phyloP scores from a whole-genome alignment of 2,888 invertebrate species.

The Sphinx pinastri region DNA sequence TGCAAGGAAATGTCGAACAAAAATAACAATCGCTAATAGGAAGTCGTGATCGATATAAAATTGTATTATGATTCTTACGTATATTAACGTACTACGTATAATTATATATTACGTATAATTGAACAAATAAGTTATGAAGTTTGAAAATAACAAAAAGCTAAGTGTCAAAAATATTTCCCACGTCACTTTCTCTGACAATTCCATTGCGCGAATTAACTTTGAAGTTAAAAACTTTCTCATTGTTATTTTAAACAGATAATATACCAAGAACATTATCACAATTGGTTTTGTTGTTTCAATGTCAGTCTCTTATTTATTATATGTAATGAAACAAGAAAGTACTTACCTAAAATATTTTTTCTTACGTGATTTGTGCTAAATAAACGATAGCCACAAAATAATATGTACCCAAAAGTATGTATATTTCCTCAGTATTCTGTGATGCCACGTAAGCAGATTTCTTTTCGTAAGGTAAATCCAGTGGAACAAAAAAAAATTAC shows the following conservation, averaged over 20 bases:
- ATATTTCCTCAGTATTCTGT: too few species aligned
- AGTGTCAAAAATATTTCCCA: constrained; percentile 53
- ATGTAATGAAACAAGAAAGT: too few species aligned
- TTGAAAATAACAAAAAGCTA: not conserved
- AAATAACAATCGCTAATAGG: not conserved
- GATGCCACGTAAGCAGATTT: too few species aligned
- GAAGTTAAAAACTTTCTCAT: constrained; percentile 61
- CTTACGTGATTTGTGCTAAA: too few species aligned
- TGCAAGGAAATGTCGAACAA: constrained; percentile 10
- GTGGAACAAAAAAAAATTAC: too few species aligned
- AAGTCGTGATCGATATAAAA: not conserved
- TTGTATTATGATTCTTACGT: not conserved
- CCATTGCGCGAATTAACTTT: constrained; percentile 57
- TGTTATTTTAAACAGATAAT: constrained; percentile 48
- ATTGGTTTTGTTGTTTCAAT: constrained; percentile 25
- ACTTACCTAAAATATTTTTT: too few species aligned
- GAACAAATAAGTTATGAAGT: not conserved
- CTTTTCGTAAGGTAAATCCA: too few species aligned
- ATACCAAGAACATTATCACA: constrained; percentile 31
- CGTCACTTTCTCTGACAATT: constrained; percentile 68
- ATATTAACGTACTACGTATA: too few species aligned
- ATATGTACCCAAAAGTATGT: too few species aligned
- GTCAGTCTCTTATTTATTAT: constrained; percentile 6
- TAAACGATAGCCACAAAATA: too few species aligned
- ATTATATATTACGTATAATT: too few species aligned